These are phyloP conservation scores for Meriones psammophilus DNA, from an alignment of 2,797 vertebrate species.

Conservation along the genomic window DNA sequence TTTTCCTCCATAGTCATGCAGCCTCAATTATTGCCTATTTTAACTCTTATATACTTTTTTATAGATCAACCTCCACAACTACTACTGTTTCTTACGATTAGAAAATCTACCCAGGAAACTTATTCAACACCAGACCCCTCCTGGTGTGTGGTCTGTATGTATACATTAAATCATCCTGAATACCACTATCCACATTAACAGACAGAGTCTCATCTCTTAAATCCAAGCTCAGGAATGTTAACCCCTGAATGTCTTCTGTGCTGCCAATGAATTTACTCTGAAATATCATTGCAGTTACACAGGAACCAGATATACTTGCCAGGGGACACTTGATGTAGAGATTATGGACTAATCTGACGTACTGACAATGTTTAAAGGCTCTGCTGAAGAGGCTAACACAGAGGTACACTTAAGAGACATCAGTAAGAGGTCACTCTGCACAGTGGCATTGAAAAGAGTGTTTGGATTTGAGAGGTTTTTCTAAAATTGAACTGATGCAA, in stretches of 20 bases:
- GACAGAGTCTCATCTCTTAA: not conserved
- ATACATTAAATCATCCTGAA: not conserved
- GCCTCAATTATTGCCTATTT: not conserved
- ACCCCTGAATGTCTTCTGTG: not conserved
- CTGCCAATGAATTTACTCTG: not conserved
- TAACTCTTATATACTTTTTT: not conserved
- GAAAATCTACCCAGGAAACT: not conserved
- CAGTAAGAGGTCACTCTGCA: too few relatives aligned
- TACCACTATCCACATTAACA: not conserved
- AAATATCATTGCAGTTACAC: not conserved
- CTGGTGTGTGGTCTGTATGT: not conserved
- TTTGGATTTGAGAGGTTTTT: not conserved
- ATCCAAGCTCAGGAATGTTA: not conserved
- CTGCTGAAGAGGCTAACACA: not conserved
- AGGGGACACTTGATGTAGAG: not conserved
- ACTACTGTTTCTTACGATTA: not conserved
- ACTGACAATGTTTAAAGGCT: not conserved
- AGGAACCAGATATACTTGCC: not conserved
- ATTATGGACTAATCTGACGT: not conserved
- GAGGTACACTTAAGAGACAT: not conserved
- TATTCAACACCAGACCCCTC: not conserved
- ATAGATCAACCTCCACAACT: not conserved
- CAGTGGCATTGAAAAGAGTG: not conserved
- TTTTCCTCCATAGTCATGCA: not conserved
- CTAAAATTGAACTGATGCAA: not conserved